These are phyloP conservation scores for Triplophysa siluroides DNA, from an alignment of 2,113 vertebrate species.

Conservation along the genomic window DNA sequence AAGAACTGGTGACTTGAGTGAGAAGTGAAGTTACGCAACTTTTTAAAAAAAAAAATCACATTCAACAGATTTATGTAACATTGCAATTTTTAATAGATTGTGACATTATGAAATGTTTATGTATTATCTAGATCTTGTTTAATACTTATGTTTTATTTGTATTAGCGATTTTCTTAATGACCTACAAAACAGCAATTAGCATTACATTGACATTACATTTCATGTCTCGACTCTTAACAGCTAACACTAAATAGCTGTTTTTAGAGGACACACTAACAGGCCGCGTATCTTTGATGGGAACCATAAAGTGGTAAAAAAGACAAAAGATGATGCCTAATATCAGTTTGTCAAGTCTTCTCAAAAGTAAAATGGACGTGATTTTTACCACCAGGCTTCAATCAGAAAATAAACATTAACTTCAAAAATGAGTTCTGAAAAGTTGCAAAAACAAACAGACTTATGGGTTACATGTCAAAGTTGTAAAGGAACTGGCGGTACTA, in stretches of 20 bases:
- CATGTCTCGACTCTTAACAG: background rate
- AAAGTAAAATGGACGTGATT: background rate
- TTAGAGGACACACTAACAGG: background rate
- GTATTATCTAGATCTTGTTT: background rate
- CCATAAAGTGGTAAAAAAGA: background rate
- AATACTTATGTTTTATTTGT: background rate
- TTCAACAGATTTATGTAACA: slow-evolving; percentile 7
- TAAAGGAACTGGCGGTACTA: too few relatives aligned
- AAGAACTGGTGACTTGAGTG: background rate
- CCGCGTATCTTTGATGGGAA: background rate
- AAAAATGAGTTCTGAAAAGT: background rate
- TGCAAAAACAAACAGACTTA: too few relatives aligned
- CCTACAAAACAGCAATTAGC: background rate
- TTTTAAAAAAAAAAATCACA: background rate
- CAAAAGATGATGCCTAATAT: background rate
- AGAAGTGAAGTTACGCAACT: background rate
- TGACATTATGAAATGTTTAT: background rate
- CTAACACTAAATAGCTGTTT: background rate
- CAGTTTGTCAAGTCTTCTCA: background rate
- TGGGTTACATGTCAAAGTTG: too few relatives aligned
- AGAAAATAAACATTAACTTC: background rate
- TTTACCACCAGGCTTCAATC: background rate
- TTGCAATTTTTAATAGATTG: background rate
- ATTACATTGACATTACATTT: background rate
- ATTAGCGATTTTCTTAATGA: background rate